Evolutionary conservation across 2,113 vertebrate species (phyloP), one percentile per base, ranked within the genome.

Genomic region (Gadus macrocephalus): DNA sequence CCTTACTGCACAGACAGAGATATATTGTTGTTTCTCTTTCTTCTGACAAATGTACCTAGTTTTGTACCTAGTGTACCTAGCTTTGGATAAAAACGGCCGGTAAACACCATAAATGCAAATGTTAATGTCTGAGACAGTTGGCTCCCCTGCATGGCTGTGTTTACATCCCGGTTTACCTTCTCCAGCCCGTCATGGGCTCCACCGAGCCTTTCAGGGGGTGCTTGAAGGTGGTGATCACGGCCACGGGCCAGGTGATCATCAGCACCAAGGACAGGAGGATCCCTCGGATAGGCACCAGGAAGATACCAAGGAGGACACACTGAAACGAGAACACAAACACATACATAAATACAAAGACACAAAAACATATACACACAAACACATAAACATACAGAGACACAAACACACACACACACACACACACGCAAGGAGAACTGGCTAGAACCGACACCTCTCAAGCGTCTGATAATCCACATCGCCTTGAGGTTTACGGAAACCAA

Each of bases 241-340:
- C 89, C 67, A 94, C 89, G 0, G 92, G 90, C 97, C 96, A 99
- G 0, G 92, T 90, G 62, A 94, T 75, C 77, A 95, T 76, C 42
- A 96, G 70, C 66, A 97, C 67, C 16, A 95, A 66, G 2, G 63
- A 63, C 66, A 95, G 28, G 38, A 92, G 79, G 64, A 91, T n/a
- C 70, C 25, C 80, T 2, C 97, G 96, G 14, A 96, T n/a, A 0
- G 97, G 96, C 25, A 98, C 86, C 81, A 99, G 92, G 78, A 98
- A 70, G 67, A 95, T 79, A 6, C 95, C 95, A 76, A 93, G 86
- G 64, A 98, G 83, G 73, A 91, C 78, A 72, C 88, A 90, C 91
- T 91, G 70, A 61, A 78, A 42, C 72, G 0, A 20, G 15, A 0
- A 68, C 15, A 69, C 1, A 78, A 11, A 71, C 20, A 78, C 1